Evolutionary conservation across 2,888 invertebrate genomes (phyloP), one percentile per base, ranked within the genome.

Genomic region (Antheraea yamamai): DNA sequence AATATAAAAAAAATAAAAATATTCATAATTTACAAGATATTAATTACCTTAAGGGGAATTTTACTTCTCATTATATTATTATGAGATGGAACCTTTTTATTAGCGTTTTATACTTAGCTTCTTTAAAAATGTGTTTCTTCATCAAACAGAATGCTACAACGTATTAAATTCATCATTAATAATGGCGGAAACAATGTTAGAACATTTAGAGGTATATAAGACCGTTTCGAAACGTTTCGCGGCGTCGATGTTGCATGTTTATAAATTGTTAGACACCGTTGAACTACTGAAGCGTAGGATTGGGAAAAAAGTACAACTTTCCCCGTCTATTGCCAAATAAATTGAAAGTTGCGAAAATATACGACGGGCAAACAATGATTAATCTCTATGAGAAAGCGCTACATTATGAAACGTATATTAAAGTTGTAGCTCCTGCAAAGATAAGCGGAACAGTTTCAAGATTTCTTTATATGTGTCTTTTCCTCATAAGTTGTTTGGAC

Each of bases 221-320:
- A 86, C 80, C 79, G 76, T 83, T 88, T 94, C 91, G 93, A 93
- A 92, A 94, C 85, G 81, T 81, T 84, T 84, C 84, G 84, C 85
- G 85, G 83, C 85, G 85, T 79, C 82, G 82, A 83, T 93, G 89
- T 91, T 89, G 93, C 88, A 94, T 93, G 88, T 84, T 85, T 89
- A 93, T 91, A 93, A 93, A 93, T 91, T 92, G 92, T 91, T 87
- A 88, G 88, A 85, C 85, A 84, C 87, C 87, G 85, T 85, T 88
- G 84, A 87, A 83, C 91, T 92, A 94, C 89, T 94, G 91, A 92
- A 94, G 93, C 95, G 94, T 95, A 89, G 86, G 87, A 94, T 95
- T 94, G 90, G 87, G 91, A 93, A 94, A 92, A 93, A 93, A 91
- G 89, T 88, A 84, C 75, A 82, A 90, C 92, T 93, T 94, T 93